Evolutionary conservation across 2,113 vertebrate genomes (phyloP).

Genomic region (Erinaceus europaeus): DNA sequence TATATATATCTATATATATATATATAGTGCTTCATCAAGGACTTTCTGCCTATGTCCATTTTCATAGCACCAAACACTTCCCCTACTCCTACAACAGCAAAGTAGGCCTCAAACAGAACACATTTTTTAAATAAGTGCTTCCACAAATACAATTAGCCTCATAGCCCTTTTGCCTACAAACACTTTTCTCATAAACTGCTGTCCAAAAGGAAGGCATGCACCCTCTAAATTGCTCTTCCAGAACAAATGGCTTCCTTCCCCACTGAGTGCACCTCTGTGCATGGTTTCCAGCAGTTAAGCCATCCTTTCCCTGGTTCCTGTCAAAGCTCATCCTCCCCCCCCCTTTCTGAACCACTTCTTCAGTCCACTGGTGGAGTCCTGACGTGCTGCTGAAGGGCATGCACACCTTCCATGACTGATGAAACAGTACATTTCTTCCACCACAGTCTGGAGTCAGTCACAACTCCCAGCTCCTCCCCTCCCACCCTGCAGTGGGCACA

Average conservation of each 20-base stretch:
- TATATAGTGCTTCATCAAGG: not conserved
- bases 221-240: not conserved
- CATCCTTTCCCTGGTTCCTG: too few species aligned
- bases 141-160: not conserved
- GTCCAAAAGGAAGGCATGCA: not conserved
- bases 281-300: too few species aligned
- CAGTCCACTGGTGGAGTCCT: not conserved
- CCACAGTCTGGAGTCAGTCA: not conserved
- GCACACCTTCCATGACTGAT: not conserved
- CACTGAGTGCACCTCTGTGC: not conserved
- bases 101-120: not conserved
- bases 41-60: not conserved
- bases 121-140: not conserved
- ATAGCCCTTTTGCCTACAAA: not conserved
- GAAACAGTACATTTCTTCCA: not conserved
- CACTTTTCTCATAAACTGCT: not conserved
- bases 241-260: conserved; percentile 41
- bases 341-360: not conserved
- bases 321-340: too few species aligned
- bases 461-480: not conserved
- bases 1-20: not conserved
- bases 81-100: not conserved
- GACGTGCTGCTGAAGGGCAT: not conserved
- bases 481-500: not conserved
- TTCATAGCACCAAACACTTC: not conserved